Evolutionary conservation across 2,113 vertebrate genomes (phyloP).

Genomic region (Ictalurus punctatus): DNA sequence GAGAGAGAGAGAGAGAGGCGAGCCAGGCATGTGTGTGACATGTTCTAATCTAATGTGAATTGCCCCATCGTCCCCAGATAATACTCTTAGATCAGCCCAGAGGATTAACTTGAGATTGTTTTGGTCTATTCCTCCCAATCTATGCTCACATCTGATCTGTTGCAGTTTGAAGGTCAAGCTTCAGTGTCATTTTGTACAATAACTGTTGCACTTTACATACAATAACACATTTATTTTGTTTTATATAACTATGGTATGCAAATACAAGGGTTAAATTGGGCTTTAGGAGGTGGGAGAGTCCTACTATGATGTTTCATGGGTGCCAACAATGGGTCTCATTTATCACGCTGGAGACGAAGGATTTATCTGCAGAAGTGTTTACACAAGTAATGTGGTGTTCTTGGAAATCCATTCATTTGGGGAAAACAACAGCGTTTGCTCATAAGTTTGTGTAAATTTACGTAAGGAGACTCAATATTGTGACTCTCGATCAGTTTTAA

Average conservation of each 20-base stretch:
- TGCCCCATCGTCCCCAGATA: slow-evolving; percentile 50
- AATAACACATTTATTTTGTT: background rate
- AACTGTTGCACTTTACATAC: background rate
- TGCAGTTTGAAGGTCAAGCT: slow-evolving; percentile 28
- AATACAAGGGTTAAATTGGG: background rate
- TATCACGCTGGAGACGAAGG: background rate
- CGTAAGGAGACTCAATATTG: background rate
- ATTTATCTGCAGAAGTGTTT: background rate
- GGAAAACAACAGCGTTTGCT: background rate
- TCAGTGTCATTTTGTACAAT: background rate
- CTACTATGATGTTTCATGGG: background rate
- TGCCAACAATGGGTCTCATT: background rate
- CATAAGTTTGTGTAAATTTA: background rate
- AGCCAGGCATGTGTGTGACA: slow-evolving; percentile 33
- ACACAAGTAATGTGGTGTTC: background rate
- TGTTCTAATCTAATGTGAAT: slow-evolving; percentile 48
- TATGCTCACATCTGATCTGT: slow-evolving; percentile 23
- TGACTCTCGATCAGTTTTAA: background rate
- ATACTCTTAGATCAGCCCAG: slow-evolving; percentile 41
- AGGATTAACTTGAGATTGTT: slow-evolving; percentile 40
- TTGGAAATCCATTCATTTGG: background rate
- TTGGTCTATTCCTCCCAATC: background rate
- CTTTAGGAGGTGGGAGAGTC: background rate
- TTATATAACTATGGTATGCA: background rate
- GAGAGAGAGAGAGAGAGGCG: background rate